A percentile compares a stretch with the other conserved stretches of the same genome.
phyloP scores from a whole-genome alignment of 2,797 vertebrate genomes.

The Amazona finschi region DNA sequence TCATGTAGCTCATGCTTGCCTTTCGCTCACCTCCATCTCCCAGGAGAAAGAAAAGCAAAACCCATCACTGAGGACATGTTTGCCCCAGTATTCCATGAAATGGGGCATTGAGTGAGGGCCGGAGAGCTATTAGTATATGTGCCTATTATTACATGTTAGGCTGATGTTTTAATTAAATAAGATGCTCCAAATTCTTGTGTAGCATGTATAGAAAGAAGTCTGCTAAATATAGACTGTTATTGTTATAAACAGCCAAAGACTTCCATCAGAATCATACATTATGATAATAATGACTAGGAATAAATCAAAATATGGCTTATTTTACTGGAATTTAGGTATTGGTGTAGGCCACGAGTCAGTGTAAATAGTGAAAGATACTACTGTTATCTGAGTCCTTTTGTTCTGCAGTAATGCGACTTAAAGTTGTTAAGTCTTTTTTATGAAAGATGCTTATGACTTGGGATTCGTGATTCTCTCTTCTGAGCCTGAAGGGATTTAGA shows the following conservation, averaged over 20 bases:
- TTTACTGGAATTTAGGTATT: neutral
- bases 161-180: neutral
- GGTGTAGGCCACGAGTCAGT: accelerated
- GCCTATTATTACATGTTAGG: neutral
- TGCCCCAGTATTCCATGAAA: neutral
- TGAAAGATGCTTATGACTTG: neutral
- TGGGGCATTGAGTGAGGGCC: neutral
- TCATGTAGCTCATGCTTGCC: neutral
- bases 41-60: neutral
- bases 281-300: neutral
- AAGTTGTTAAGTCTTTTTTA: constrained; percentile 13
- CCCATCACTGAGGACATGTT: neutral
- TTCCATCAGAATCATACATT: no score
- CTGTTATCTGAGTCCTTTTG: neutral
- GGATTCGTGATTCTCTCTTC: neutral
- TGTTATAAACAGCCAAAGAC: neutral
- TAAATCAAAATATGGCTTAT: neutral
- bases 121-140: neutral
- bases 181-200: neutral
- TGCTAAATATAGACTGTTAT: neutral
- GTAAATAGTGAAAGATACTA: neutral
- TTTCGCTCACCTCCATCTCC: neutral
- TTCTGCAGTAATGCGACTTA: neutral
- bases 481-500: constrained; percentile 6
- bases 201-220: neutral